A percentile compares a stretch with the other conserved stretches of the same genome.
phyloP scores from a whole-genome alignment of 1,140 invertebrate genomes.

The Ceratoteleas bidentatus region DNA sequence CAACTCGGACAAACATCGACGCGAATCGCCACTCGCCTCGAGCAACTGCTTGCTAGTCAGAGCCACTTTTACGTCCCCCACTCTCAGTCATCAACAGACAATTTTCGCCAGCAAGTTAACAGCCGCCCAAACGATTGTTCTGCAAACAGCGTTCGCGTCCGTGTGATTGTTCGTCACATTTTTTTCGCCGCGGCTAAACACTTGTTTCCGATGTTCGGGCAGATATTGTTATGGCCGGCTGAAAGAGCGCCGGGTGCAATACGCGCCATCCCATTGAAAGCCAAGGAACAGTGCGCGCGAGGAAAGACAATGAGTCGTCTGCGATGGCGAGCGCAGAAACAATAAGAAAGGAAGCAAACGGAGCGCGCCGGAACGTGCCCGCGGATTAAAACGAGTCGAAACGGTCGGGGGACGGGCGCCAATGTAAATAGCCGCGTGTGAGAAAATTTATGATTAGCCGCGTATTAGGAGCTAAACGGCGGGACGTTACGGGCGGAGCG shows the following conservation, averaged over 20 bases:
- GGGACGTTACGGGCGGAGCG: slow-evolving; percentile 12
- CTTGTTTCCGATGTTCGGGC: slow-evolving; percentile 41
- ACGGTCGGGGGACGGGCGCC: slow-evolving; percentile 35
- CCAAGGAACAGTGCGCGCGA: slow-evolving; percentile 40
- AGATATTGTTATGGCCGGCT: slow-evolving; percentile 41
- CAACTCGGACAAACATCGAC: no score
- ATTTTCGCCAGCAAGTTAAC: no score
- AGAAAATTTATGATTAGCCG: slow-evolving; percentile 53
- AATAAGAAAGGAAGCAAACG: slow-evolving; percentile 45
- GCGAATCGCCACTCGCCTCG: no score
- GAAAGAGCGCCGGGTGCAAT: slow-evolving; percentile 46
- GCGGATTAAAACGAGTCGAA: slow-evolving; percentile 48
- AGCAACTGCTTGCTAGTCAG: no score
- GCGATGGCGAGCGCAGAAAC: slow-evolving; percentile 35
- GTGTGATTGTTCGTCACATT: no score
- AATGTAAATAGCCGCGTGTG: slow-evolving; percentile 52
- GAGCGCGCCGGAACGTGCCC: slow-evolving; percentile 39
- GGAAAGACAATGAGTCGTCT: slow-evolving; percentile 50
- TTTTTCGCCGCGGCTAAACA: slow-evolving; percentile 13
- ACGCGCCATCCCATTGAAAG: slow-evolving; percentile 55
- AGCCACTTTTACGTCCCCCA: no score
- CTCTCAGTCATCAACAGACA: no score
- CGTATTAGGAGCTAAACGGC: slow-evolving; percentile 39
- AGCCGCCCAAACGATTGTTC: no score
- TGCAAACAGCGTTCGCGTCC: no score